Conservation (phyloP, 2,113 vertebrate species). For the Bubo bubo region DNA sequence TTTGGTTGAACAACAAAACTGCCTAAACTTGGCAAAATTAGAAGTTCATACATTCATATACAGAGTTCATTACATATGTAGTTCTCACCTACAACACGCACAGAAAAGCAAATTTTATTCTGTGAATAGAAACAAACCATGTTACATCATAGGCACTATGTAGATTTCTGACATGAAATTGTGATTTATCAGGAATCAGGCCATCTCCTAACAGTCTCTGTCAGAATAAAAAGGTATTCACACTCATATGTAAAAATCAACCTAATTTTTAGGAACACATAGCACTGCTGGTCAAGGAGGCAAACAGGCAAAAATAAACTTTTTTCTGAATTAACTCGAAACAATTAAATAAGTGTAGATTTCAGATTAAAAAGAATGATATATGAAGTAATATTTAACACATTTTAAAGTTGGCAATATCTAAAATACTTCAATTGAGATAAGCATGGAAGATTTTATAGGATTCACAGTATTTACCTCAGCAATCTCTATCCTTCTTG, state of each 20-base stretch:
- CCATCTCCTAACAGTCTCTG: background rate
- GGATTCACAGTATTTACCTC: conserved; percentile 80
- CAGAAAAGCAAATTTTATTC: background rate
- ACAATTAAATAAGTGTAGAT: background rate
- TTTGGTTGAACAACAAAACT: background rate
- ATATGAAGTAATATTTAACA: background rate
- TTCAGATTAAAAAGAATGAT: background rate
- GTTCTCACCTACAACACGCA: background rate
- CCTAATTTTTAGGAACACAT: background rate
- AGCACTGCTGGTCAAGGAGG: background rate
- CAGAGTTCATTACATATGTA: background rate
- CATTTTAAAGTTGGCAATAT: background rate
- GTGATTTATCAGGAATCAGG: background rate
- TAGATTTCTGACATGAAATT: background rate
- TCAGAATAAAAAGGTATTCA: background rate
- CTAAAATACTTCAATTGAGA: background rate
- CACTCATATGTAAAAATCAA: background rate
- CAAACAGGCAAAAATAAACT: background rate
- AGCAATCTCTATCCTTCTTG: conserved; percentile 86
- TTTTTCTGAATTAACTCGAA: background rate
- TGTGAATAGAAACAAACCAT: background rate
- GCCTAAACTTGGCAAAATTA: background rate
- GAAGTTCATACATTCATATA: background rate
- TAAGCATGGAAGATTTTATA: background rate
- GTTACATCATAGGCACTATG: background rate